phyloP scores from a whole-genome alignment of 2,113 vertebrate genomes.

The Pluvialis apricaria region DNA sequence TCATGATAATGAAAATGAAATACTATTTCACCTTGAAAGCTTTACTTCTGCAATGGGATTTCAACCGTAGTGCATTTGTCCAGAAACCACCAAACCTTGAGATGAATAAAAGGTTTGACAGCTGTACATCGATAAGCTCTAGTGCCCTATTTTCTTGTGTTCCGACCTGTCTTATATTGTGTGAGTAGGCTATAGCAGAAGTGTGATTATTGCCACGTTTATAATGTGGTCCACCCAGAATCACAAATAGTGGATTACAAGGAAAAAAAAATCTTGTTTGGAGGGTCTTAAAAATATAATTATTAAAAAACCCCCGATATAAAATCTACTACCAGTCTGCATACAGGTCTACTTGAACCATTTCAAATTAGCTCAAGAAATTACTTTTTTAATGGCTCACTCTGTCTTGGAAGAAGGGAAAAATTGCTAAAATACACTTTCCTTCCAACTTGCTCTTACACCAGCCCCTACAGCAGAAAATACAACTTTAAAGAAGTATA shows the following conservation, averaged over 20 bases:
- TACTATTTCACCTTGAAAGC: constrained; percentile 43
- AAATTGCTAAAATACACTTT: background rate
- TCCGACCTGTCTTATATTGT: background rate
- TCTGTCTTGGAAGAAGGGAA: background rate
- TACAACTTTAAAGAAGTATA: background rate
- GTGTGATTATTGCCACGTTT: background rate
- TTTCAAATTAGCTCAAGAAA: constrained; percentile 24
- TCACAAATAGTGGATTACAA: background rate
- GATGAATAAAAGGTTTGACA: constrained; percentile 43
- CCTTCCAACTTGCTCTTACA: background rate
- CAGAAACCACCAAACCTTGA: constrained; percentile 20
- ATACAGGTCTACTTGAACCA: background rate
- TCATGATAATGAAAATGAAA: constrained; percentile 36
- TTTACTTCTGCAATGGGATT: constrained; percentile 19
- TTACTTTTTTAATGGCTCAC: background rate
- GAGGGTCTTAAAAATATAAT: background rate
- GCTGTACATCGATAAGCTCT: background rate
- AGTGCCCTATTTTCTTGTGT: background rate
- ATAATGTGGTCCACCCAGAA: background rate
- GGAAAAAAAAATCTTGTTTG: background rate
- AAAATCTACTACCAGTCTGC: background rate
- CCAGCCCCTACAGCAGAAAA: constrained; percentile 1
- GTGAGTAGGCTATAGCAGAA: background rate
- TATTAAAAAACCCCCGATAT: background rate
- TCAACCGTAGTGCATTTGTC: constrained; percentile 19